Conservation (phyloP, 2,797 vertebrate species). For the Pagetopsis macropterus region DNA sequence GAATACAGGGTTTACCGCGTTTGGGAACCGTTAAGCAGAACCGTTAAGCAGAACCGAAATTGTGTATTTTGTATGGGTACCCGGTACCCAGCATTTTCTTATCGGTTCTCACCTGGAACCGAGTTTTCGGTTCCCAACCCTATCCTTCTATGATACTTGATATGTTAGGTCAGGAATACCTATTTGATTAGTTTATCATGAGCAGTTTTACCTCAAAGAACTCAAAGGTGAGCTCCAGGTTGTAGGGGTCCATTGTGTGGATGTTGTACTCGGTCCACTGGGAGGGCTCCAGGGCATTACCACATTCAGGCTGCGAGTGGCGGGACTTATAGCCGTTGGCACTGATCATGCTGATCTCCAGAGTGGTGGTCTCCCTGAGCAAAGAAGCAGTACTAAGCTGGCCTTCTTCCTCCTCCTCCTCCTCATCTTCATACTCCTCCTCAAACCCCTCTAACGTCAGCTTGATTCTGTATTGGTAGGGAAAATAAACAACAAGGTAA, state of each 20-base stretch:
- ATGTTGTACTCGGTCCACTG: slow-evolving; percentile 95
- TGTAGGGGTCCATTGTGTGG: slow-evolving; percentile 97
- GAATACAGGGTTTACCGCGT: no score
- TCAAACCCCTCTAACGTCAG: slow-evolving; percentile 92
- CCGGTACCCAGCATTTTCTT: no score
- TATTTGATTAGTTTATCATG: not conserved
- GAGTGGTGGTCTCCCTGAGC: slow-evolving; percentile 84
- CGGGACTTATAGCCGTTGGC: slow-evolving; percentile 88
- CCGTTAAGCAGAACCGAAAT: no score
- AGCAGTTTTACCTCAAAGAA: slow-evolving; percentile 91
- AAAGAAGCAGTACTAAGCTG: slow-evolving; percentile 79
- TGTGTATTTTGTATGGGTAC: no score
- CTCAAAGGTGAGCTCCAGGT: slow-evolving; percentile 95
- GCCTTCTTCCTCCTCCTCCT: slow-evolving; percentile 79
- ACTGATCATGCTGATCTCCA: slow-evolving; percentile 93
- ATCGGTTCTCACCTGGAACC: no score
- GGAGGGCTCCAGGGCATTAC: slow-evolving; percentile 89
- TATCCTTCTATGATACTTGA: no score
- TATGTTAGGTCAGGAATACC: not conserved
- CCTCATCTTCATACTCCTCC: slow-evolving; percentile 85
- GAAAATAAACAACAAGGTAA: not conserved
- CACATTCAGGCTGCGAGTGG: slow-evolving; percentile 95
- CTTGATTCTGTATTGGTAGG: slow-evolving; percentile 85
- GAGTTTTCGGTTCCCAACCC: no score
- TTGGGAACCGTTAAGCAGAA: no score